Percentiles rank a stretch among this genome's conserved stretches.
phyloP scores from a whole-genome alignment of 1,140 invertebrate genomes.

The Zelostemma sp. region DNA sequence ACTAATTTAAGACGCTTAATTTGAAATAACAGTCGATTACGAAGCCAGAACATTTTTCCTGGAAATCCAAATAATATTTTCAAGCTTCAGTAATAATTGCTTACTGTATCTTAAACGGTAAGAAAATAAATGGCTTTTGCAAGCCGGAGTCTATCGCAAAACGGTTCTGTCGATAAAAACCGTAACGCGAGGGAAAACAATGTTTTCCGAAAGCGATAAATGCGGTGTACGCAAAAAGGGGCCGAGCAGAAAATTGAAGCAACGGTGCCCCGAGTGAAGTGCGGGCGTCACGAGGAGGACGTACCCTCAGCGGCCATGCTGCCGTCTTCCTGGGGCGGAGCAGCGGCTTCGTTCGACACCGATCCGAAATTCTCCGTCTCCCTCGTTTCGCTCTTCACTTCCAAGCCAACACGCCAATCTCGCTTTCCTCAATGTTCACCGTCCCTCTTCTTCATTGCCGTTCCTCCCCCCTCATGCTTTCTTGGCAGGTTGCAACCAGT shows the following conservation, averaged over 20 bases:
- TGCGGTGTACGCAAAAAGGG: conserved; percentile 12
- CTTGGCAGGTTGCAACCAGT: conserved; percentile 46
- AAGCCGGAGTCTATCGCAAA: no score
- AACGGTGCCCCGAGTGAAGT: conserved; percentile 64
- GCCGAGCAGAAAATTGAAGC: conserved; percentile 33
- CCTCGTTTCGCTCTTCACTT: conserved; percentile 24
- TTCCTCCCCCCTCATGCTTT: conserved; percentile 29
- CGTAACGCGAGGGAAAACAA: background rate
- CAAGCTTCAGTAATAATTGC: no score
- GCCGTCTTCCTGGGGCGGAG: conserved; percentile 67
- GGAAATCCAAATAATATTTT: no score
- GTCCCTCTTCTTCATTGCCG: conserved; percentile 21
- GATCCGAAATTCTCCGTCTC: conserved; percentile 35
- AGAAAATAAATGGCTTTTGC: no score
- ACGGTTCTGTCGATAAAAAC: background rate
- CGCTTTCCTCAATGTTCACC: conserved; percentile 20
- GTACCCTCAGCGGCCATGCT: conserved; percentile 69
- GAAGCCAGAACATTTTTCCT: no score
- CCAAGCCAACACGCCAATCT: conserved; percentile 25
- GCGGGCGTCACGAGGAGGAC: conserved; percentile 65
- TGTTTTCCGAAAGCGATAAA: background rate
- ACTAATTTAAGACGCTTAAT: no score
- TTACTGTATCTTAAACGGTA: no score
- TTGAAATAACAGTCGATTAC: no score
- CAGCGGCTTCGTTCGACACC: conserved; percentile 37